phyloP scores from a whole-genome alignment of 2,888 invertebrate genomes.

The Meta bourneti region DNA sequence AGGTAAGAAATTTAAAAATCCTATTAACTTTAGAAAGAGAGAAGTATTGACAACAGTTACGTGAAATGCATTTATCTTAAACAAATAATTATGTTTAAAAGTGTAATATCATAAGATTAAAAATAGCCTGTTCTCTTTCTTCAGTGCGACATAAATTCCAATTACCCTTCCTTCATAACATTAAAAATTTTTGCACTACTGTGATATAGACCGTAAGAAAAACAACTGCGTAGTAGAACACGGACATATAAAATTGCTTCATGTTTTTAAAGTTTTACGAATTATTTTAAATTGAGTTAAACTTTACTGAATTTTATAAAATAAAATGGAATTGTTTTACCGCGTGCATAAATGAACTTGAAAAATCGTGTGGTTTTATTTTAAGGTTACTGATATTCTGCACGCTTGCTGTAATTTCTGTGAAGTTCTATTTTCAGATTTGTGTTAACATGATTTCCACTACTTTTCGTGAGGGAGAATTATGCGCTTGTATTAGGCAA shows the following conservation, averaged over 20 bases:
- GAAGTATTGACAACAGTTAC: too few species aligned
- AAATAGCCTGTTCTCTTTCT: neutral
- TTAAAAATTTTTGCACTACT: too few species aligned
- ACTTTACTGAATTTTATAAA: neutral
- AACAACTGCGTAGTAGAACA: neutral
- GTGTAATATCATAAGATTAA: neutral
- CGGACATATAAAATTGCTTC: neutral
- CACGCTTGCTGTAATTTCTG: neutral
- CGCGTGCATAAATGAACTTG: neutral
- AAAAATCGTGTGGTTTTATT: neutral
- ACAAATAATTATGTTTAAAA: neutral
- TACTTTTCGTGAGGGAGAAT: neutral
- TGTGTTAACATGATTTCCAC: neutral
- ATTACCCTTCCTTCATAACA: too few species aligned
- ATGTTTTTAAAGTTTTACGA: neutral
- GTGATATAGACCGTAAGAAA: neutral
- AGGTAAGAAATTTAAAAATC: neutral
- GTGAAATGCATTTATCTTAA: neutral
- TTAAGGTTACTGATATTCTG: neutral
- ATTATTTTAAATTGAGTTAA: neutral
- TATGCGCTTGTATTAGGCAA: conserved; percentile 28
- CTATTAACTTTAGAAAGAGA: too few species aligned
- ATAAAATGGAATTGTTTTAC: neutral
- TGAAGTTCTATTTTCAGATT: neutral
- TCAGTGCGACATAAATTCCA: too few species aligned